Conservation (phyloP, 2,888 invertebrate genomes). For the Drosophila fulvimacula region DNA sequence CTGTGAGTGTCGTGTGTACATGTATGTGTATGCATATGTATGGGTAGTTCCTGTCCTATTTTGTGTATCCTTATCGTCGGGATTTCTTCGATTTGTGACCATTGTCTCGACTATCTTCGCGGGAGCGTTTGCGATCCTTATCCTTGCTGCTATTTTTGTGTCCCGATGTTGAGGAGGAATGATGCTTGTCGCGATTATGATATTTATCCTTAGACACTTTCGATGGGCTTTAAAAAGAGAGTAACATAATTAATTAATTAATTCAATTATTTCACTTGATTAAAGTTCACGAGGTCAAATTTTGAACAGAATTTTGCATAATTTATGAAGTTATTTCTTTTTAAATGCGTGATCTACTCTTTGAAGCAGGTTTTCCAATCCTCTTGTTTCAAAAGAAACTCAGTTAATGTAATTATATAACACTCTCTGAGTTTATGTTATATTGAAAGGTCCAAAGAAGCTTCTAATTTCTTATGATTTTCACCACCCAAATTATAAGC, state of each 20-base stretch:
- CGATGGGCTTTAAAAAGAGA: conserved; percentile 65
- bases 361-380: background rate
- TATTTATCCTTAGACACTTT: conserved; percentile 83
- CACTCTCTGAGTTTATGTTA: background rate
- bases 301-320: conserved; percentile 40
- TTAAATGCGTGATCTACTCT: background rate
- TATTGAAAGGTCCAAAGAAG: background rate
- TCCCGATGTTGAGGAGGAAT: conserved; percentile 81
- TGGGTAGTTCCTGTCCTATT: conserved; percentile 15
- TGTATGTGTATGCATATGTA: conserved; percentile 18
- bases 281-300: conserved; percentile 12
- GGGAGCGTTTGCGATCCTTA: conserved; percentile 88
- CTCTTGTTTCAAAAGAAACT: background rate
- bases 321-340: conserved; percentile 48
- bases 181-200: conserved; percentile 83
- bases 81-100: conserved; percentile 89
- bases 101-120: conserved; percentile 90
- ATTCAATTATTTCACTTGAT: background rate
- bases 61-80: conserved; percentile 82
- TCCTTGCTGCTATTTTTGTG: conserved; percentile 85
- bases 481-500: too few species aligned
- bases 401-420: background rate
- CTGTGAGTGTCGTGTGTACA: background rate
- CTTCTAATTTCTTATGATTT: background rate
- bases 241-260: background rate